A percentile compares a stretch with the other conserved stretches of the same genome.
Conservation (phyloP, 1,140 invertebrate genomes). For the Zophobas atratus region DNA sequence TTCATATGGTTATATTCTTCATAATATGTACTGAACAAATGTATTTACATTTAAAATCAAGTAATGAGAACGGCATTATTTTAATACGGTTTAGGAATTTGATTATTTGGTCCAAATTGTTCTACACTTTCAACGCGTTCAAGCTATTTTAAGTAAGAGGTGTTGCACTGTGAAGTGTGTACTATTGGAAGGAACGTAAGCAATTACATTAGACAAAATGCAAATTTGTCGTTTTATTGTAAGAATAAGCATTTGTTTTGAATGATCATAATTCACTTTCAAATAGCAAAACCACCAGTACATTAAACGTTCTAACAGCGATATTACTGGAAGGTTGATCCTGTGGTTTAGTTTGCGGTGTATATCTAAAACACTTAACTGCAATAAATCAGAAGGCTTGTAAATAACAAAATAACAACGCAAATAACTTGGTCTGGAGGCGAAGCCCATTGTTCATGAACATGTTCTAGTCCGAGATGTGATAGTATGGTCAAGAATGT, state of each 20-base stretch:
- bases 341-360: conserved; percentile 24
- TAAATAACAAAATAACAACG: neutral
- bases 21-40: too few species aligned
- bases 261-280: neutral
- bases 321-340: conserved; percentile 1
- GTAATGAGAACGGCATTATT: too few species aligned
- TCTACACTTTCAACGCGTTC: too few species aligned
- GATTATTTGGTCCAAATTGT: neutral
- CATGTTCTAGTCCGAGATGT: conserved; percentile 1
- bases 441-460: conserved; percentile 2
- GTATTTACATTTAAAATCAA: too few species aligned
- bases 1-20: too few species aligned
- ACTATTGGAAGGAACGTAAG: too few species aligned
- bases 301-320: conserved; percentile 13
- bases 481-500: conserved; percentile 14
- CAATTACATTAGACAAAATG: too few species aligned
- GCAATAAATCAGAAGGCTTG: conserved; percentile 15
- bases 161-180: too few species aligned
- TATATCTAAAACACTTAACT: conserved; percentile 22
- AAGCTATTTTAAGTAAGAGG: too few species aligned
- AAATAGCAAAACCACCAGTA: conserved; percentile 4
- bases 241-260: too few species aligned
- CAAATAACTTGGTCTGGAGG: conserved; percentile 14
- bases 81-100: neutral
- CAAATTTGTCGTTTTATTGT: too few species aligned